A percentile compares a stretch with the other conserved stretches of the same genome.
phyloP scores from a whole-genome alignment of 2,113 vertebrate genomes.

The Bubo scandiacus region DNA sequence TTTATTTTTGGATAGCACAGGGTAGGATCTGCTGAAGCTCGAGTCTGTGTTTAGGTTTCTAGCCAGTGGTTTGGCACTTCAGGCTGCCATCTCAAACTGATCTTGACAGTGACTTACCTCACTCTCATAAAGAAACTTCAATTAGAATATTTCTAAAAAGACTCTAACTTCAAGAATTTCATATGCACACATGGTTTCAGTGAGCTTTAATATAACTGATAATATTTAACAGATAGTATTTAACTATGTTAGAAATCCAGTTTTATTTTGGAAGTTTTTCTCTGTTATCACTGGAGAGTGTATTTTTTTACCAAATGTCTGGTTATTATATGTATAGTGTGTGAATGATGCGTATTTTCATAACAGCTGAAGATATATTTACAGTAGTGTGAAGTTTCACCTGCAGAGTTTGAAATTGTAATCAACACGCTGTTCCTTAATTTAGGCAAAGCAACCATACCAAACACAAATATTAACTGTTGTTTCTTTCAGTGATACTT shows the following conservation, averaged over 20 bases:
- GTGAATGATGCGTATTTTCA: background rate
- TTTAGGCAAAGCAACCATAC: background rate
- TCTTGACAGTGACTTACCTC: background rate
- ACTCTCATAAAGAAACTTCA: background rate
- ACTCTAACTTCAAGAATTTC: background rate
- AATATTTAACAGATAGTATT: background rate
- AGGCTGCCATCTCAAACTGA: background rate
- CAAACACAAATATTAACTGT: background rate
- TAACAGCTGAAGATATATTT: background rate
- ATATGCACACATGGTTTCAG: accelerated
- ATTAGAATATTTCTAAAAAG: background rate
- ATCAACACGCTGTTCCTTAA: background rate
- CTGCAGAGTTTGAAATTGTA: background rate
- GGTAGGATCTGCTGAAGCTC: background rate
- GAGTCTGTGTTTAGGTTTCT: background rate
- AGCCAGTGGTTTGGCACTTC: background rate
- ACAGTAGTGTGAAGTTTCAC: background rate
- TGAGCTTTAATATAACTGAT: background rate
- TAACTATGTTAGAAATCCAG: background rate
- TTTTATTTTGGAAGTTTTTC: background rate
- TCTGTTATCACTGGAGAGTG: background rate
- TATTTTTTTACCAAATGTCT: background rate
- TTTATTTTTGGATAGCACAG: background rate
- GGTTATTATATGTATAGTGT: background rate
- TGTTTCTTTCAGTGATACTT: background rate